Evolutionary conservation across 53 echinoderm and acorn worm species (phyloP).

Genomic region (Stichopus horrens): DNA sequence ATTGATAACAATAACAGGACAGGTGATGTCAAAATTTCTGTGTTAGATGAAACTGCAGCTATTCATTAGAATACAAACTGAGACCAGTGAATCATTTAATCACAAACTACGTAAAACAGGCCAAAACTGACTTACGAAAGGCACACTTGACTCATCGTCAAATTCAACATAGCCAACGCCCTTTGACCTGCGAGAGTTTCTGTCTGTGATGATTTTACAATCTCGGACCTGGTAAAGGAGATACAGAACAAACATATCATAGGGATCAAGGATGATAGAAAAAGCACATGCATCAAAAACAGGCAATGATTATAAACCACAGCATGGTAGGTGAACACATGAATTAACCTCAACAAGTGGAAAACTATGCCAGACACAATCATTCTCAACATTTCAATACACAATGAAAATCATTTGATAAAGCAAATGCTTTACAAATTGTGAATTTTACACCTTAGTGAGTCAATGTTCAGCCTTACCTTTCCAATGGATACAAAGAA

Average conservation of each 20-base stretch:
- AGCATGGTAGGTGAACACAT: no score
- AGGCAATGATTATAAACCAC: no score
- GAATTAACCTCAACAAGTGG: no score
- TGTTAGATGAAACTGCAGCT: no score
- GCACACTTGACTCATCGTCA: slow-evolving; percentile 71
- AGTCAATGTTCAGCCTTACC: slow-evolving; percentile 48
- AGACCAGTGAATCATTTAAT: not conserved
- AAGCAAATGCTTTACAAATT: not conserved
- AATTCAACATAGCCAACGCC: slow-evolving; percentile 97
- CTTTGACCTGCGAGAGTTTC: slow-evolving; percentile 94
- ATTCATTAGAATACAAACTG: no score
- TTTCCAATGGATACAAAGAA: slow-evolving; percentile 96
- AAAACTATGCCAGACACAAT: no score
- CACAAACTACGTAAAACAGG: not conserved
- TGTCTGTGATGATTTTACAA: slow-evolving; percentile 93
- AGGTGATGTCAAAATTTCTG: no score
- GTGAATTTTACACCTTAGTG: not conserved
- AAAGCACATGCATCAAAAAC: no score
- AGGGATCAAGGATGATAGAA: no score
- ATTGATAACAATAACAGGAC: no score
- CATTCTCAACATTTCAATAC: not conserved
- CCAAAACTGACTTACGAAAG: slow-evolving; percentile 69
- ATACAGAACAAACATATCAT: not conserved
- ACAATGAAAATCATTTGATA: not conserved
- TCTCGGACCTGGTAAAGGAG: slow-evolving; percentile 71